These are phyloP conservation scores for Ethmia dodecea DNA, from an alignment of 2,888 invertebrate species.

Conservation along the genomic window DNA sequence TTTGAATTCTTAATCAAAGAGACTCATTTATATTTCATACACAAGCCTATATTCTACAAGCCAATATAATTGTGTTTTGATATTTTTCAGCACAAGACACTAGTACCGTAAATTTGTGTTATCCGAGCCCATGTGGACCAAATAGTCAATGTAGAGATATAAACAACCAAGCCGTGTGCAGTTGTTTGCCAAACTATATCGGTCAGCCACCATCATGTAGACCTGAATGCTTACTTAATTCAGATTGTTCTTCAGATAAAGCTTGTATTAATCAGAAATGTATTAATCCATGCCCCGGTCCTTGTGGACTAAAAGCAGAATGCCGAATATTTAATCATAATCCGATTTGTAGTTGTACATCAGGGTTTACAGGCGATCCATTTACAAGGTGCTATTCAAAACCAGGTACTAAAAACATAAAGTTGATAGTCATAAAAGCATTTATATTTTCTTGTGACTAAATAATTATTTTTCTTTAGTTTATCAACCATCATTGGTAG, in stretches of 20 bases:
- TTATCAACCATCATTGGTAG: constrained; percentile 47
- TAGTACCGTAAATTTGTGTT: constrained; percentile 66
- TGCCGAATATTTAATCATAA: constrained; percentile 85
- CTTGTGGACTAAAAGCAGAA: constrained; percentile 83
- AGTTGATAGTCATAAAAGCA: too few species aligned
- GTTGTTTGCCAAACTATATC: constrained; percentile 81
- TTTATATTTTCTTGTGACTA: background rate
- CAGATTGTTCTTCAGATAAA: constrained; percentile 79
- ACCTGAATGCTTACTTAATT: constrained; percentile 82
- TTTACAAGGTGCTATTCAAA: constrained; percentile 81
- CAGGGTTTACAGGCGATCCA: constrained; percentile 80
- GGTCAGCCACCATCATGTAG: constrained; percentile 83
- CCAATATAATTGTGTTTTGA: constrained; percentile 4
- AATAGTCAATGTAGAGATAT: constrained; percentile 79
- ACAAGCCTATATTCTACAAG: background rate
- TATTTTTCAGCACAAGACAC: constrained; percentile 54
- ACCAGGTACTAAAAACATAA: constrained; percentile 44
- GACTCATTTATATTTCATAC: background rate
- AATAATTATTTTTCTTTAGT: constrained; percentile 27
- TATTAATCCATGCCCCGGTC: constrained; percentile 82
- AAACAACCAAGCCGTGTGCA: constrained; percentile 81
- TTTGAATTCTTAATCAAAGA: background rate
- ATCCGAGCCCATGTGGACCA: constrained; percentile 79
- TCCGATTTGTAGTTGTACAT: constrained; percentile 82
- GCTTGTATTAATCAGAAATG: constrained; percentile 85